Percentiles rank a stretch among this genome's conserved stretches.
These are phyloP conservation scores for Gymnorhina tibicen DNA, from an alignment of 2,113 vertebrate species.

Conservation along the genomic window DNA sequence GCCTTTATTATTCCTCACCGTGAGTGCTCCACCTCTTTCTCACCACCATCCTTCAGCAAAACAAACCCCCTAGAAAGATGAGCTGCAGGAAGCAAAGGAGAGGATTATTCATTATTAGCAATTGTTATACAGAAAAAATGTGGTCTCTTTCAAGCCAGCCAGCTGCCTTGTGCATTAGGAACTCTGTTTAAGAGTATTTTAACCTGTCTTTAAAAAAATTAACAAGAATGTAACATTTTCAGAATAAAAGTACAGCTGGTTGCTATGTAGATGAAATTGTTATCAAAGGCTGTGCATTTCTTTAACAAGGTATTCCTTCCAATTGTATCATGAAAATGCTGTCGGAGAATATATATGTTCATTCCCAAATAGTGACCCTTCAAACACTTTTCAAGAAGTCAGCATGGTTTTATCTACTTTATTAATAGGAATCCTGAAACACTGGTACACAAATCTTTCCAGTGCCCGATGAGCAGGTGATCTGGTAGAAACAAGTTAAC, in stretches of 20 bases:
- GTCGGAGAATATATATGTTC: not conserved
- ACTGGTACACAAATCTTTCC: not conserved
- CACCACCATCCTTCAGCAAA: slow-evolving; percentile 37
- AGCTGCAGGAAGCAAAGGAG: slow-evolving; percentile 11
- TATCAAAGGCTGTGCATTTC: not conserved
- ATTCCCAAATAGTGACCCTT: not conserved
- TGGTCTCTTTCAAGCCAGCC: not conserved
- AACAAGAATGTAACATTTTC: not conserved
- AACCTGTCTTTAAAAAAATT: not conserved
- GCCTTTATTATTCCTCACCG: slow-evolving; percentile 31
- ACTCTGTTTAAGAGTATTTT: not conserved
- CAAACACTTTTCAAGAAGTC: not conserved
- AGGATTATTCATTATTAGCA: slow-evolving; percentile 45
- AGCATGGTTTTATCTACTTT: not conserved
- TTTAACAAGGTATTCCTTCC: not conserved
- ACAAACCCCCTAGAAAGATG: slow-evolving; percentile 31
- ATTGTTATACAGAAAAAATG: not conserved
- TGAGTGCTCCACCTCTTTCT: slow-evolving; percentile 42
- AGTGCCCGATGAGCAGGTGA: not conserved
- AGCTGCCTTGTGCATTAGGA: not conserved
- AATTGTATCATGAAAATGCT: not conserved
- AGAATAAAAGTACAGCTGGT: not conserved
- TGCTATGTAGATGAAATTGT: not conserved
- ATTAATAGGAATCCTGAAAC: not conserved
- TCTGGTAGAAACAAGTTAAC: not conserved